phyloP scores from a whole-genome alignment of 2,113 vertebrate species.

The Tor tambroides region DNA sequence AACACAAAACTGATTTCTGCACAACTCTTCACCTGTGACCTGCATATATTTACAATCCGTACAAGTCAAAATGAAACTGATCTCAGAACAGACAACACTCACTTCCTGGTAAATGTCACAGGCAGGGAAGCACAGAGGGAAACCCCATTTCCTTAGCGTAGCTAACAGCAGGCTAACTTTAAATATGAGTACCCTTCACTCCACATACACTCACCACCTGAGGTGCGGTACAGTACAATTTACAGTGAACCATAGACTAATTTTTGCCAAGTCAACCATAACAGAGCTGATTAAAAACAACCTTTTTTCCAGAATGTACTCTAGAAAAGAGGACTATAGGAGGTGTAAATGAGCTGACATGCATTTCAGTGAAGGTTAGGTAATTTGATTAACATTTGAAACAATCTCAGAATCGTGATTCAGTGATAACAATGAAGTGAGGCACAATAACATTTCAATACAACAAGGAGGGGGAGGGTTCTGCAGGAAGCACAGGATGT shows the following conservation, averaged over 20 bases:
- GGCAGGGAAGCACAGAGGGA: constrained; percentile 45
- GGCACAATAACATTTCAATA: constrained; percentile 2
- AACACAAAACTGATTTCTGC: not conserved
- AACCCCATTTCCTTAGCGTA: constrained; percentile 48
- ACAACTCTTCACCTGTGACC: constrained; percentile 12
- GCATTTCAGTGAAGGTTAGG: not conserved
- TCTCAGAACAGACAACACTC: constrained; percentile 19
- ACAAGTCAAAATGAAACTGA: constrained; percentile 43
- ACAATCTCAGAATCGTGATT: not conserved
- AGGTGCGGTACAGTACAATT: not conserved
- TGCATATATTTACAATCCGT: constrained; percentile 11
- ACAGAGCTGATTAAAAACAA: not conserved
- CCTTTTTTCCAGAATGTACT: not conserved
- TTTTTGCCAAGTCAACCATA: not conserved
- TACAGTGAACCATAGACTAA: not conserved
- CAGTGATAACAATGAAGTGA: not conserved
- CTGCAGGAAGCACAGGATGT: not conserved
- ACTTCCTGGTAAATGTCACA: constrained; percentile 51
- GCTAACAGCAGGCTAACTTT: not conserved
- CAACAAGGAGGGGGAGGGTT: not conserved
- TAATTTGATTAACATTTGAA: not conserved
- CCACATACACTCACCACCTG: not conserved
- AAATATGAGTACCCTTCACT: not conserved
- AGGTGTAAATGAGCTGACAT: not conserved
- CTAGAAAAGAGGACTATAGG: not conserved